phyloP scores from a whole-genome alignment of 2,797 vertebrate species.

The Acipenser oxyrinchus region DNA sequence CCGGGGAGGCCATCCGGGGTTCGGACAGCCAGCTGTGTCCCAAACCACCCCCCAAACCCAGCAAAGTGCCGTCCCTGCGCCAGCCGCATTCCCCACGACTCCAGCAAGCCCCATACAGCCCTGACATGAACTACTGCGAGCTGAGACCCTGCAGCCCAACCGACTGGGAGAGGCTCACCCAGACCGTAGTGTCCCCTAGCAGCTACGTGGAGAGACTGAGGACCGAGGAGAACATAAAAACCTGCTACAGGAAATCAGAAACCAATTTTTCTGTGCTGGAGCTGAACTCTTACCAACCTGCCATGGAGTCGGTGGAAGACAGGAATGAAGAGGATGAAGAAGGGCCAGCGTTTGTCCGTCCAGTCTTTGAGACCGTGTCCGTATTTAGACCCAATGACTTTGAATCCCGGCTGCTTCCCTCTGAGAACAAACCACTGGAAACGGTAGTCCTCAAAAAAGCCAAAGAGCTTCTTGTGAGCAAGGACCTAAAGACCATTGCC shows the following conservation, averaged over 20 bases:
- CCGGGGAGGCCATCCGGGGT: conserved; percentile 74
- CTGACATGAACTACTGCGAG: conserved; percentile 63
- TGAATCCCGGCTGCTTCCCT: conserved; percentile 72
- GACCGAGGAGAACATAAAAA: conserved; percentile 36
- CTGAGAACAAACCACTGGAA: conserved; percentile 92
- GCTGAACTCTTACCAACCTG: conserved; percentile 57
- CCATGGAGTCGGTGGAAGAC: conserved; percentile 52
- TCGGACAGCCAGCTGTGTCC: conserved; percentile 92
- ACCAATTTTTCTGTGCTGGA: conserved; percentile 61
- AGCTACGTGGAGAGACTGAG: conserved; percentile 69
- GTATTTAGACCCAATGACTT: conserved; percentile 76
- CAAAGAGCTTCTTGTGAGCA: conserved; percentile 81
- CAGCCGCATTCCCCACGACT: conserved; percentile 47
- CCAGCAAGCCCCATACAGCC: conserved; percentile 46
- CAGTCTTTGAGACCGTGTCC: conserved; percentile 71
- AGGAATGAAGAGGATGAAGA: conserved; percentile 49
- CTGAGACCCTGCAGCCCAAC: conserved; percentile 47
- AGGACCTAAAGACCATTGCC: conserved; percentile 74
- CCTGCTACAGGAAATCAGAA: conserved; percentile 49
- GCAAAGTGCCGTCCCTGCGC: conserved; percentile 68
- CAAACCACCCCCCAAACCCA: conserved; percentile 91
- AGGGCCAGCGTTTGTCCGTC: conserved; percentile 30
- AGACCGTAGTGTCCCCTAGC: conserved; percentile 20
- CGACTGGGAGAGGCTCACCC: conserved; percentile 30
- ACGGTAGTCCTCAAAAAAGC: conserved; percentile 73